Base-by-base conservation (phyloP, 2,113 vertebrate genomes). In the Diadophis punctatus region DNA sequence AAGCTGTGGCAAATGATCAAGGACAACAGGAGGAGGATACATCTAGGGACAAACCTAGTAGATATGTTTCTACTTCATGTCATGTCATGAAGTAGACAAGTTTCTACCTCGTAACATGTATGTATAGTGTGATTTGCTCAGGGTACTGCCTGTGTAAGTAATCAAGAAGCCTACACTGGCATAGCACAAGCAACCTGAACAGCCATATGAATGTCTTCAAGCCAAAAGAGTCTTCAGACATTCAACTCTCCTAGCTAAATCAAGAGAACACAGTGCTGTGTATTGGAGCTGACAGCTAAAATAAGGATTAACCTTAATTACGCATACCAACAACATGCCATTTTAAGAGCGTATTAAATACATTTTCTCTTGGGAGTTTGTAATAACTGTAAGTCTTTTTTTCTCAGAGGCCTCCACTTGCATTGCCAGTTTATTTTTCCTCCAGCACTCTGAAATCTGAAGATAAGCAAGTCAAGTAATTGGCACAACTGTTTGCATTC, bases 301-400 rank as follows among this genome's bases (percentile, higher is more conserved):
- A 39, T 4, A 8, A 34, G 49, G 43, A 95, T 95, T 93, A 94
- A 74, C 93, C 93, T 94, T 95, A 95, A 94, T 95, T 95, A 87
- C 87, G 86, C 8, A 30, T 89, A 95, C 94, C 92, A 95, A 95
- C 27, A 94, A 68, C 68, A 39, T 16, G 8, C 49, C 92, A 90
- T 80, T 96, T 94, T 84, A 94, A 95, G 63, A 60, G 91, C 63
- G 2, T 63, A 91, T 89, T 63, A 56, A 94, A 93, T 90, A 95
- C 27, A 91, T 93, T 94, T 53, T 90, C 16, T 90, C 55, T 80
- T 46, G 86, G 86, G 90, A 94, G 49, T 84, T 68, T 93, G 88
- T n/a, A 49, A 84, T 49, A 93, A 48, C 27, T 93, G 46, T 93
- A 88, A 53, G 3, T 93, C 46, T 94, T 94, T 94, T n/a, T 93